These are phyloP conservation scores for Cercopithecus mitis DNA, from an alignment of 2,797 vertebrate genomes.

Conservation along the genomic window DNA sequence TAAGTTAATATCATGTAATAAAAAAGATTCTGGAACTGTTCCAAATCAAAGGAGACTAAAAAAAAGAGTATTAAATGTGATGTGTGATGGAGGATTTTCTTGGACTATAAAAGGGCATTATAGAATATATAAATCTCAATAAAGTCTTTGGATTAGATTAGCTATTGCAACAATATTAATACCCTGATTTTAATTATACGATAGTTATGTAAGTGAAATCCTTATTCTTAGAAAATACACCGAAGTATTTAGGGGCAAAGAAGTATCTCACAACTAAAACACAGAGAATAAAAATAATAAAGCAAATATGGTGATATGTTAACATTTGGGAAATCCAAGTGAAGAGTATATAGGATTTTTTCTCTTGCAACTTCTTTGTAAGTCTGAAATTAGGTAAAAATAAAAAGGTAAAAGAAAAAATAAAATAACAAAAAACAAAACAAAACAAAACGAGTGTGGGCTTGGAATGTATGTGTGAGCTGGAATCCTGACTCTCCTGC, in stretches of 20 bases:
- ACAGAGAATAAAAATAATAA: background rate
- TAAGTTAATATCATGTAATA: background rate
- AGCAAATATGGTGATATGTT: background rate
- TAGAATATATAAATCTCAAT: background rate
- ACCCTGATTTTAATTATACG: background rate
- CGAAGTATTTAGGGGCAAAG: background rate
- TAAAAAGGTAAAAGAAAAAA: background rate
- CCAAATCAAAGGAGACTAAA: background rate
- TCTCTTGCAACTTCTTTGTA: background rate
- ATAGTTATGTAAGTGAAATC: background rate
- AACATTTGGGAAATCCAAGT: background rate
- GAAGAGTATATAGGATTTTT: background rate
- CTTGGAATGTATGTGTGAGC: background rate
- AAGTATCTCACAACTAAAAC: background rate
- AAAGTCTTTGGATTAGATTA: background rate
- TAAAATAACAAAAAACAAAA: background rate
- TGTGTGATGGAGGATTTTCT: background rate
- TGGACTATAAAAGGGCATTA: background rate
- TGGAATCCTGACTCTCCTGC: background rate
- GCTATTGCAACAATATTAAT: background rate
- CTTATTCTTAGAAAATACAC: background rate
- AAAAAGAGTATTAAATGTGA: background rate
- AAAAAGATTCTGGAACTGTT: background rate
- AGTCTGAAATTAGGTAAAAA: background rate
- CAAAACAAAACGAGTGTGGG: accelerated